Conservation (phyloP, 2,797 vertebrate species). For the Heteromormyrus szaboi region DNA sequence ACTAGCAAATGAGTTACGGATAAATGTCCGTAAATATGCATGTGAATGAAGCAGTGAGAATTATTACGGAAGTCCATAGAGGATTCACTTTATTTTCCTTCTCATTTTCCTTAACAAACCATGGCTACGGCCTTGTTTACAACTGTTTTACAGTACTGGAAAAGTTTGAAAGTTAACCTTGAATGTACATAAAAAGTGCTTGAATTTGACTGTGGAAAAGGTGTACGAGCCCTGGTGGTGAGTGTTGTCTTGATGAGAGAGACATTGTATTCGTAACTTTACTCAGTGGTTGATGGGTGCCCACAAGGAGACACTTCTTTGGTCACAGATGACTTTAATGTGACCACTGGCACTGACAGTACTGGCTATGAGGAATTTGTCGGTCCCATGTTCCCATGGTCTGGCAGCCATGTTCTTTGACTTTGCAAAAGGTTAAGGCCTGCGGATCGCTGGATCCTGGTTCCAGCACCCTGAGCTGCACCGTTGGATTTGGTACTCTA, state of each 20-base stretch:
- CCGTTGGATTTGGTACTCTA: neutral
- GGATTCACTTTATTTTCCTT: neutral
- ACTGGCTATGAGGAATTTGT: neutral
- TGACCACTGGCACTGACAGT: neutral
- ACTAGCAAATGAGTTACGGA: neutral
- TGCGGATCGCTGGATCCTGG: neutral
- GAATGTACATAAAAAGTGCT: neutral
- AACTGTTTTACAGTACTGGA: neutral
- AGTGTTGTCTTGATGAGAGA: neutral
- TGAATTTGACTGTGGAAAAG: neutral
- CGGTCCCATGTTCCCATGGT: neutral
- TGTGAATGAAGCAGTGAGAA: neutral
- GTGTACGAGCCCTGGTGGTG: neutral
- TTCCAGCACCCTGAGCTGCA: neutral
- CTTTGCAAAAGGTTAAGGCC: neutral
- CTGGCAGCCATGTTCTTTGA: neutral
- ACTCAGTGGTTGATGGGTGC: neutral
- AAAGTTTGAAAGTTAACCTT: neutral
- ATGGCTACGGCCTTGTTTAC: neutral
- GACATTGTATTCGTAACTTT: neutral
- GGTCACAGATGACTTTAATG: neutral
- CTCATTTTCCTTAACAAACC: neutral
- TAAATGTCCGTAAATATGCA: neutral
- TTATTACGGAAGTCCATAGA: neutral
- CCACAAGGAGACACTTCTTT: neutral